phyloP scores from a whole-genome alignment of 2,888 invertebrate genomes.

The Volucella inflata region DNA sequence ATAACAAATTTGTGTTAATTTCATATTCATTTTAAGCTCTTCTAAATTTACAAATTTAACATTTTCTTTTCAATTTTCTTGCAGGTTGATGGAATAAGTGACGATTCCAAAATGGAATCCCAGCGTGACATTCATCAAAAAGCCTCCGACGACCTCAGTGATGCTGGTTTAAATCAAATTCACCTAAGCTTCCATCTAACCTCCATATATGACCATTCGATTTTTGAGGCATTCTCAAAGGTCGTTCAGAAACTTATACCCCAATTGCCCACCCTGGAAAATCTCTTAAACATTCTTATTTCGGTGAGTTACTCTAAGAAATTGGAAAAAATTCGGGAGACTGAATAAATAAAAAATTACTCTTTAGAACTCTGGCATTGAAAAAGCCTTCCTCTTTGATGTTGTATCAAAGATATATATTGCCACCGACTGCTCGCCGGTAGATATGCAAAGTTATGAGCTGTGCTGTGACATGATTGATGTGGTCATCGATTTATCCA shows the following conservation, averaged over 20 bases:
- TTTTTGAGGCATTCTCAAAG: slow-evolving; percentile 99
- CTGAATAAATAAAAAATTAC: slow-evolving; percentile 82
- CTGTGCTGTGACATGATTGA: slow-evolving; percentile 99
- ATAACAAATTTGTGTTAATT: too few relatives aligned
- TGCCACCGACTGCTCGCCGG: slow-evolving; percentile 99
- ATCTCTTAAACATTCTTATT: slow-evolving; percentile 98
- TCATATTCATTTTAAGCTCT: too few relatives aligned
- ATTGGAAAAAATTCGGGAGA: background rate
- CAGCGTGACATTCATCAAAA: slow-evolving; percentile 99
- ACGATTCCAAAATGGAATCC: slow-evolving; percentile 99
- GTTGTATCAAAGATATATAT: slow-evolving; percentile 99
- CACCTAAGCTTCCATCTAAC: slow-evolving; percentile 97
- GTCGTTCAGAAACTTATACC: slow-evolving; percentile 99
- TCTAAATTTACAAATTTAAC: too few relatives aligned
- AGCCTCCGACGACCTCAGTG: slow-evolving; percentile 96
- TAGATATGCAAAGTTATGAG: slow-evolving; percentile 99
- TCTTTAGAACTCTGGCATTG: slow-evolving; percentile 97
- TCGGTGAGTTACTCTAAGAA: slow-evolving; percentile 88
- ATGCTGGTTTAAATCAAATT: slow-evolving; percentile 94
- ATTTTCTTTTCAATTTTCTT: slow-evolving; percentile 72
- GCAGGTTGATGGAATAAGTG: slow-evolving; percentile 97
- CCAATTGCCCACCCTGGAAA: slow-evolving; percentile 97
- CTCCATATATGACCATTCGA: slow-evolving; percentile 99
- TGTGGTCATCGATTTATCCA: slow-evolving; percentile 99
- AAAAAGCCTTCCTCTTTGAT: slow-evolving; percentile 99